These are phyloP conservation scores for Bolinopsis microptera DNA, from an alignment of 37 sponge, comb jelly and placozoan genomes.

Conservation along the genomic window DNA sequence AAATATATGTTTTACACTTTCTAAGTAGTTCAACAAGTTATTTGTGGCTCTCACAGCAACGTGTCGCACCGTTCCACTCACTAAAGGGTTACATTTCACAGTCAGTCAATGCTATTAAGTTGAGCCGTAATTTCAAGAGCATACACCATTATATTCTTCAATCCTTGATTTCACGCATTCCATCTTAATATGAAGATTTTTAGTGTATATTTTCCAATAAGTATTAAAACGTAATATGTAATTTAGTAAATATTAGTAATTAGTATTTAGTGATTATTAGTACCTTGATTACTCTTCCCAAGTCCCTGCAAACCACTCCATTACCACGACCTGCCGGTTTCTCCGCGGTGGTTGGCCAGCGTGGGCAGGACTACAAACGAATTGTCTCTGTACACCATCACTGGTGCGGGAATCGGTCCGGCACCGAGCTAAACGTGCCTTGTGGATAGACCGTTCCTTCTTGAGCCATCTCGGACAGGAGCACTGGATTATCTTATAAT, in stretches of 20 bases:
- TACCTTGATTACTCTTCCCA: constrained; percentile 72
- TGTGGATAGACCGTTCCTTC: constrained; percentile 72
- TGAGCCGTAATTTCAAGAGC: too few species aligned
- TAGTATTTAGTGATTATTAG: too few species aligned
- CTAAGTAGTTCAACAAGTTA: constrained; percentile 79
- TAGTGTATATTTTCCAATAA: too few species aligned
- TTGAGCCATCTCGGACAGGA: constrained; percentile 46
- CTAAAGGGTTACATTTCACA: too few species aligned
- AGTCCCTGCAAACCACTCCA: constrained; percentile 76
- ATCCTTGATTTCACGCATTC: too few species aligned
- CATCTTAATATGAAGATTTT: too few species aligned
- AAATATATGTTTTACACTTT: constrained; percentile 80
- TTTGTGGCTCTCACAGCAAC: constrained; percentile 77
- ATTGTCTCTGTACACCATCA: constrained; percentile 83
- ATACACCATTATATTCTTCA: too few species aligned
- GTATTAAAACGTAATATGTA: too few species aligned
- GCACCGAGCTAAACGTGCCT: constrained; percentile 84
- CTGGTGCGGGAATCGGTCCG: constrained; percentile 91
- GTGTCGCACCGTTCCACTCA: constrained; percentile 75
- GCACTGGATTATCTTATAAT: too few species aligned
- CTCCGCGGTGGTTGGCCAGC: constrained; percentile 83
- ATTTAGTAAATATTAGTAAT: too few species aligned
- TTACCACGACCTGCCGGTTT: constrained; percentile 78
- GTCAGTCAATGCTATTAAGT: too few species aligned
- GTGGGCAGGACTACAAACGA: constrained; percentile 82